These are phyloP conservation scores for Paracanthobrama guichenoti DNA, from an alignment of 2,113 vertebrate species.

Conservation along the genomic window DNA sequence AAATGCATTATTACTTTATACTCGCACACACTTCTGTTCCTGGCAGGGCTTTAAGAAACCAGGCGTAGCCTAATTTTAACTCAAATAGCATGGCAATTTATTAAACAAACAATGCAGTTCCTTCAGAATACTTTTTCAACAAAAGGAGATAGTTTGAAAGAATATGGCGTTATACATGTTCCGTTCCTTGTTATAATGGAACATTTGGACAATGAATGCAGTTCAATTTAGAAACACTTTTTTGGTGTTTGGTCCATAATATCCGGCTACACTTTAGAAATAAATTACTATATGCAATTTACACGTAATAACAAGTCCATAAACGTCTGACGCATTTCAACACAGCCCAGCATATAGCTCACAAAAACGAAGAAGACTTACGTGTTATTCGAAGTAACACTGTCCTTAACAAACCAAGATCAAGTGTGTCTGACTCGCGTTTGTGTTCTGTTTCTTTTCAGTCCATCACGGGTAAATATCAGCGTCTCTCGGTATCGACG, in stretches of 20 bases:
- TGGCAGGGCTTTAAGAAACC: slow-evolving; percentile 74
- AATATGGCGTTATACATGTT: slow-evolving; percentile 93
- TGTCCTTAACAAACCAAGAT: slow-evolving; percentile 90
- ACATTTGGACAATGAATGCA: slow-evolving; percentile 85
- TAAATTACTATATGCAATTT: slow-evolving; percentile 99
- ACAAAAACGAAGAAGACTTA: slow-evolving; percentile 89
- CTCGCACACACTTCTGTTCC: slow-evolving; percentile 2
- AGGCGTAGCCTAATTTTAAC: slow-evolving; percentile 80
- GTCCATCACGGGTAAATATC: slow-evolving; percentile 61
- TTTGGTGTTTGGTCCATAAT: slow-evolving; percentile 94
- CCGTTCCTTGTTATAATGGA: slow-evolving; percentile 86
- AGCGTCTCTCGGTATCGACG: slow-evolving; percentile 56
- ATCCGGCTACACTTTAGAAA: slow-evolving; percentile 94
- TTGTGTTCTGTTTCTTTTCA: slow-evolving; percentile 74
- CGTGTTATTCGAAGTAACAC: slow-evolving; percentile 97
- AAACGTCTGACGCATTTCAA: slow-evolving; percentile 78
- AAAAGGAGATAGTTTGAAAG: slow-evolving; percentile 87
- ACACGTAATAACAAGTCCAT: slow-evolving; percentile 92
- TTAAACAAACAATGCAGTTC: slow-evolving; percentile 97
- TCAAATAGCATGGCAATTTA: slow-evolving; percentile 96
- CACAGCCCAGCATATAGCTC: slow-evolving; percentile 73
- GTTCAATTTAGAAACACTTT: slow-evolving; percentile 90
- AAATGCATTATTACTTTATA: slow-evolving; percentile 4
- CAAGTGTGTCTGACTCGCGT: slow-evolving; percentile 78
- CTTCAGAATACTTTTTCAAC: slow-evolving; percentile 91